phyloP scores from a whole-genome alignment of 2,888 invertebrate species.

The Hymenopus coronatus region DNA sequence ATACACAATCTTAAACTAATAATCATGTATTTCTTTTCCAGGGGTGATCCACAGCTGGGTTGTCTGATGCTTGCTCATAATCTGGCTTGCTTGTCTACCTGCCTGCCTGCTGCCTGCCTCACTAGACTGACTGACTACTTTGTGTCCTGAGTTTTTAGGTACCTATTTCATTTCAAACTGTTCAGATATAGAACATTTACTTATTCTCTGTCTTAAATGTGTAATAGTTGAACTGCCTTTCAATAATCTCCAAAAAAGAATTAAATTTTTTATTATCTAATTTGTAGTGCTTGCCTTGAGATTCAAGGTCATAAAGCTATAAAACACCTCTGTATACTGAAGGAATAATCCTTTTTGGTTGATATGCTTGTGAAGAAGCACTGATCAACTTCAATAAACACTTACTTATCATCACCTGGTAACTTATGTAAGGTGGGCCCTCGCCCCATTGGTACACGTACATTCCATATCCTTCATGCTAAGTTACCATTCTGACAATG shows the following conservation, averaged over 20 bases:
- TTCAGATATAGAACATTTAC: background rate
- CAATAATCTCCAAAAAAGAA: background rate
- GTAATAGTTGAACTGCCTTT: background rate
- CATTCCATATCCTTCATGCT: too few species aligned
- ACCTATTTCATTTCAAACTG: background rate
- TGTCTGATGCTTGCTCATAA: conserved; percentile 25
- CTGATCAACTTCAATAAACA: too few species aligned
- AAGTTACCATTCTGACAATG: too few species aligned
- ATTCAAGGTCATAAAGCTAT: background rate
- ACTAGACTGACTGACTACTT: background rate
- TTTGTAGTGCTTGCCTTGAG: background rate
- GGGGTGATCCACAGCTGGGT: conserved; percentile 35
- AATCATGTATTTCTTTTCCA: conserved; percentile 18
- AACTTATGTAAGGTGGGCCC: too few species aligned
- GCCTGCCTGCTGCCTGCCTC: background rate
- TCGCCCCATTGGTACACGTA: too few species aligned
- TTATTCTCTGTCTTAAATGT: background rate
- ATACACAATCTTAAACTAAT: background rate
- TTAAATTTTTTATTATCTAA: background rate
- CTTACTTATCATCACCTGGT: too few species aligned
- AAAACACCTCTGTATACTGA: too few species aligned
- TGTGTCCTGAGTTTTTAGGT: background rate
- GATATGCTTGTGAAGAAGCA: too few species aligned
- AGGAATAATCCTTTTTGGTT: too few species aligned
- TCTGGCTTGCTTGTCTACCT: background rate